Evolutionary conservation across 1,140 invertebrate species (phyloP), one percentile per base, ranked within the genome.

Genomic region (Spodoptera litura): DNA sequence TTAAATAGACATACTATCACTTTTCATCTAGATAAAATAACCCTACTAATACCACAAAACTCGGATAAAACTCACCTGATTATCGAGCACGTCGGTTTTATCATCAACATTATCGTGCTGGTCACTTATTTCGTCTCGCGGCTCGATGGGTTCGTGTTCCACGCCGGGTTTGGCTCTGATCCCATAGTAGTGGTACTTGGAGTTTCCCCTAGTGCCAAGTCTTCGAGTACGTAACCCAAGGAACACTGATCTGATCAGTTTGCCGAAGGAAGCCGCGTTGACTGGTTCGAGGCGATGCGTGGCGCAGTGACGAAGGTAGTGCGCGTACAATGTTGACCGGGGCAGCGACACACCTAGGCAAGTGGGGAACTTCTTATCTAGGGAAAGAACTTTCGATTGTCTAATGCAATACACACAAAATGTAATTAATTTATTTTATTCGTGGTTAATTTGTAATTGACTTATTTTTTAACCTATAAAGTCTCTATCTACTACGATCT

Each of bases 101-200:
- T 82, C 83, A n/a, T 80, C 84, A 70, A 56, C 64, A 52, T 70
- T 59, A 4, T 78, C 61, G 6, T 73, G 64, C n/a, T 55, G 49
- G 31, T 76, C 61, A 4, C 77, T 82, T 31, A 80, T 52, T 55
- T 81, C 85, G n/a, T 53, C 86, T 79, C 82, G 89, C 74, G 75
- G 83, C 68, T 78, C 78, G 52, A 88, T 83, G 72, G 87, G 87
- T 71, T 80, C 38, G 59, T 88, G 88, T 66, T 62, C 74, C 13
- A 77, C 99, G 79, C 96, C 97, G 0, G 98, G 97, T 94, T 99
- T 99, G 6, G 99, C 97, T 61, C 99, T 96, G 80, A 99, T 99
- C n/a, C 99, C 99, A 95, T 99, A 99, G 94, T 99, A 99, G 95
- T 99, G 99, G 94, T 99, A 99, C 91, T 99, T 99, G 6, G 99